Evolutionary conservation across 2,797 vertebrate species (phyloP), one percentile per base, ranked within the genome.

Genomic region (Uromys caudimaculatus): DNA sequence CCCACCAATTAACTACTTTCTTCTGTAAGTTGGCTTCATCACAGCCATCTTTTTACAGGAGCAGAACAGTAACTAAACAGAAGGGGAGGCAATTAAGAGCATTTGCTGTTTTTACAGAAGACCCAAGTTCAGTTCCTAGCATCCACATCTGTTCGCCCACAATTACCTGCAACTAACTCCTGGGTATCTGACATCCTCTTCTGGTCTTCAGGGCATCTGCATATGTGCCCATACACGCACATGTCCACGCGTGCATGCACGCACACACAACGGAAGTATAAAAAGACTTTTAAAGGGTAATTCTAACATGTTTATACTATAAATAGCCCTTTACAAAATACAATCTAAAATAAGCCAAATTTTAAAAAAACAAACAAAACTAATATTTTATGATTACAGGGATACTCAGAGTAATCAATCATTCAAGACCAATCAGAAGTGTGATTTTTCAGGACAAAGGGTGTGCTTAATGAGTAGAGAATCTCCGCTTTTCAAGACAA

Each of bases 281-380:
- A 73, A 73, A 38, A 73, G 19, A 69, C 47, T 75, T 67, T 50
- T 89, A 84, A 75, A 88, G 16, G 14, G 76, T 89, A 95, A 94
- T 69, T 85, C 73, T 81, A 32, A 67, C 81, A 93, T 56, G 52
- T 86, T 44, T 75, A 60, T 38, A 83, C 54, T 27, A 77, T 4
- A 64, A 50, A 88, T 88, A 16, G 62, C 21, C 78, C 83, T 52
- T 89, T 27, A 89, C 69, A 58, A 58, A 21, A 67, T n/a, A 27
- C 44, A 77, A 83, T 35, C 11, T 88, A 54, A 78, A 93, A 88
- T 64, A 93, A 62, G 38, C 54, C 44, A 77, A 77, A 50, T 56
- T 56, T 83, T 38, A 56, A 76, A 93, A 87, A 13, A 41, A 38
- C 4, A 64, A 29, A 62, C 9, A 27, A 64, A 14, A 64, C 29